Evolutionary conservation across 2,797 vertebrate species (phyloP).

Genomic region (Aotus griseimembra): DNA sequence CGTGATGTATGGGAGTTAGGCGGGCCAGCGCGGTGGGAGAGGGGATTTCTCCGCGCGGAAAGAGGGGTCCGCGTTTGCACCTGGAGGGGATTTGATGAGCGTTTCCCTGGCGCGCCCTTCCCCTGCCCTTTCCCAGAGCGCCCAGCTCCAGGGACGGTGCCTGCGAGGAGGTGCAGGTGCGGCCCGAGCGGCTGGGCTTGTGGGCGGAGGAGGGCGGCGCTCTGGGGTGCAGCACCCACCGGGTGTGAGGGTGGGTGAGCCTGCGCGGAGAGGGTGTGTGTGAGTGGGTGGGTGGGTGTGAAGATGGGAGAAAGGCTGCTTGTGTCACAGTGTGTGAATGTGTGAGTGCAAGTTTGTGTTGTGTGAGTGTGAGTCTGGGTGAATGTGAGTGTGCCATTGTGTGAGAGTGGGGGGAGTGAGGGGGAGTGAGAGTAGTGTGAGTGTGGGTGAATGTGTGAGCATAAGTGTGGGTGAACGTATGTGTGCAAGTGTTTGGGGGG

Average conservation of each 20-base stretch:
- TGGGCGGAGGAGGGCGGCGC: too few species aligned
- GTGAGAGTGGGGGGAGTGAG: background rate
- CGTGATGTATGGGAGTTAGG: background rate
- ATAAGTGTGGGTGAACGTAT: too few species aligned
- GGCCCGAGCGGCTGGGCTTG: fast-evolving
- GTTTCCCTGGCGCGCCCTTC: background rate
- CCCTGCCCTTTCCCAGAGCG: background rate
- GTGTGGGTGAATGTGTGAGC: background rate
- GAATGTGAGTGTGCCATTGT: background rate
- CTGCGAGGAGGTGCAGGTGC: fast-evolving
- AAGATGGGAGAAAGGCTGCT: background rate
- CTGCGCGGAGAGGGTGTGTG: background rate
- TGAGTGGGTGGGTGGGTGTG: background rate
- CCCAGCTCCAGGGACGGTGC: background rate
- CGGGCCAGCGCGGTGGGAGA: background rate
- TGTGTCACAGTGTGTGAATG: background rate
- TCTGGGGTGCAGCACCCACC: background rate
- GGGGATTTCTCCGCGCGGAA: background rate
- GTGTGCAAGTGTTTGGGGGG: too few species aligned
- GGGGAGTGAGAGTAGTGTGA: too few species aligned
- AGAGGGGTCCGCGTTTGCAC: slow-evolving; percentile 40
- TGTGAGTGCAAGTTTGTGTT: fast-evolving
- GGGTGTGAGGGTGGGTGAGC: background rate
- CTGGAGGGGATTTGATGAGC: background rate
- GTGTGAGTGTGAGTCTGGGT: background rate